Evolutionary conservation across 2,888 invertebrate genomes (phyloP), one percentile per base, ranked within the genome.

Genomic region (Megamerina dolium): DNA sequence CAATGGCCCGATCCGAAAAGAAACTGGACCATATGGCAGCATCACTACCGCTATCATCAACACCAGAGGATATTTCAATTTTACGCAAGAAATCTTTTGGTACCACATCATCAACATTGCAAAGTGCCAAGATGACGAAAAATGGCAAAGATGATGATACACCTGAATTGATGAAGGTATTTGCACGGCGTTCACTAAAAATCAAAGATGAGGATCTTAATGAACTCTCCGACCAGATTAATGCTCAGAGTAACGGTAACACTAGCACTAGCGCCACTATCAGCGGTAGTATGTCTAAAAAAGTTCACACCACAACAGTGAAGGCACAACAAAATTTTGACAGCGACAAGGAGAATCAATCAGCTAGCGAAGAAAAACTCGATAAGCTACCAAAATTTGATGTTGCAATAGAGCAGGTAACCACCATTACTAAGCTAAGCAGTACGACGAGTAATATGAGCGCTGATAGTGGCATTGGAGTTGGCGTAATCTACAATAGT

Each of bases 141-240:
- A 52, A 42, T 20, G 39, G 5, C 20, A 42, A 21, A 5, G 37
- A 39, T 6, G 83, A 85, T 44, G 81, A 83, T 26, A 84, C 85
- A 63, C 86, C 87, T 0, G 87, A 87, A 67, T 64, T 87, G 8
- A 82, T 87, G 80, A 87, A 87, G 70, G 87, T 87, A 1, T 87
- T 87, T 62, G 87, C 87, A 0, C 73, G 87, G 32, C 73, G 87
- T 44, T 87, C 87, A n/a, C 71, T 87, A 0, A 87, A 87, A 70
- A 73, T 85, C n/a, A 85, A 84, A 71, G 85, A 86, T 4, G 85
- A 85, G 31, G 70, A 83, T 45, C 75, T 78, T 13, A 77, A 78
- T 48, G 78, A 80, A 50, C 76, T 53, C 10, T 45, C 55, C 1
- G 49, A 52, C 29, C 50, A 58, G 51, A 47, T 54, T 3, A 45